These are phyloP conservation scores for Oscheius sp. DNA, from an alignment of 2,888 invertebrate species.

Conservation along the genomic window DNA sequence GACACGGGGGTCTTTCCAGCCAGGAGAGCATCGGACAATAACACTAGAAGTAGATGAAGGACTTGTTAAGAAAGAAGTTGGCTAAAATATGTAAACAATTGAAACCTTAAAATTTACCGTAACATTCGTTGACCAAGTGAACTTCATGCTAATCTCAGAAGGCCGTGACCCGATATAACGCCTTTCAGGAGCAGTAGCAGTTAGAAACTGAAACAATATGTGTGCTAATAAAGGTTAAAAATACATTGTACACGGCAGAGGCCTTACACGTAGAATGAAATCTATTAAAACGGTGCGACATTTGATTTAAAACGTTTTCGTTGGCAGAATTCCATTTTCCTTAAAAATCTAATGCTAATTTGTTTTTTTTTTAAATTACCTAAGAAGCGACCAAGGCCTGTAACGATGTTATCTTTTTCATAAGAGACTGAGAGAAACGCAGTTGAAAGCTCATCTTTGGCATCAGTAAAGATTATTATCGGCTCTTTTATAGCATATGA, in stretches of 20 bases:
- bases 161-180: constrained; percentile 4
- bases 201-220: background rate
- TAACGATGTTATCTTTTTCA: constrained; percentile 7
- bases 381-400: constrained; percentile 1
- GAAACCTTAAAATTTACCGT: constrained; percentile 1
- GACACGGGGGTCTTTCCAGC: constrained; percentile 30
- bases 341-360: no score
- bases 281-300: constrained; percentile 13
- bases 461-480: constrained; percentile 4
- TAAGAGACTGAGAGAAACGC: constrained; percentile 1
- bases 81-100: background rate
- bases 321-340: background rate
- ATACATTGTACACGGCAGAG: constrained; percentile 26
- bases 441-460: background rate
- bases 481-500: background rate
- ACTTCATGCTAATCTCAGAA: constrained; percentile 5
- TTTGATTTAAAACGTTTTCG: background rate
- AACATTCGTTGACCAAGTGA: constrained; percentile 8
- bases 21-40: constrained; percentile 20
- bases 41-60: constrained; percentile 22
- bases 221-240: background rate
- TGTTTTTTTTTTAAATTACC: background rate
- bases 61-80: background rate
- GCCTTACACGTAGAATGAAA: background rate
- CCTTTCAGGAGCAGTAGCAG: background rate